Percentiles rank a stretch among this genome's conserved stretches.
Conservation (phyloP, 2,113 vertebrate genomes). For the Tursiops truncatus region DNA sequence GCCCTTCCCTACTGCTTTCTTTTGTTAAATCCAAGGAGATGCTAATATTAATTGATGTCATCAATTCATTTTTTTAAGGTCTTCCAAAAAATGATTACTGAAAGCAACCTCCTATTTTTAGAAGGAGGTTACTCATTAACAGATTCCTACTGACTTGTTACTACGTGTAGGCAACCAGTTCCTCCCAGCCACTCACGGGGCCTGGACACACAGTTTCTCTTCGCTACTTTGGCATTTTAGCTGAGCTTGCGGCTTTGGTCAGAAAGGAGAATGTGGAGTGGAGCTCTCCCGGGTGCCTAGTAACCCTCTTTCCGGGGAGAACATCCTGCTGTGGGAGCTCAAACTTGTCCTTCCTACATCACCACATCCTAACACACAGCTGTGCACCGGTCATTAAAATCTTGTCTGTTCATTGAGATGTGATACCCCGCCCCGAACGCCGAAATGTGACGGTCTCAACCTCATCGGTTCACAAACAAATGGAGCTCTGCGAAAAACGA, state of each 20-base stretch:
- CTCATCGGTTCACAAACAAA: slow-evolving; percentile 65
- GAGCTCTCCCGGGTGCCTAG: neutral
- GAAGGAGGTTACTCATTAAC: neutral
- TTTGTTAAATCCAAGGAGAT: neutral
- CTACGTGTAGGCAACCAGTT: neutral
- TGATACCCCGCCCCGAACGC: neutral
- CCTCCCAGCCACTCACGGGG: neutral
- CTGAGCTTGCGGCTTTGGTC: rapidly evolving
- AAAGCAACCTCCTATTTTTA: neutral
- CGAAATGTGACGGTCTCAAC: slow-evolving; percentile 46
- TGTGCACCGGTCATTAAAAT: slow-evolving; percentile 26
- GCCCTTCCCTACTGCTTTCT: neutral
- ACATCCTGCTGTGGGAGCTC: neutral
- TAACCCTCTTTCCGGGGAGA: neutral
- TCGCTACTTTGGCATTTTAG: rapidly evolving
- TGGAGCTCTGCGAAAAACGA: slow-evolving; percentile 53
- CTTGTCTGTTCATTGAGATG: slow-evolving; percentile 66
- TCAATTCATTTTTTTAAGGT: neutral
- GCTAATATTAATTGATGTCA: neutral
- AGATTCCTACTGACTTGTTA: neutral
- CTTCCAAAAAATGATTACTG: neutral
- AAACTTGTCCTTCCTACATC: neutral
- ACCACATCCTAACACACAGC: neutral
- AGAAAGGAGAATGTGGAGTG: neutral
- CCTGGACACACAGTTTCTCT: neutral